These are phyloP conservation scores for Euglossa dilemma DNA, from an alignment of 1,140 invertebrate species.

Conservation along the genomic window DNA sequence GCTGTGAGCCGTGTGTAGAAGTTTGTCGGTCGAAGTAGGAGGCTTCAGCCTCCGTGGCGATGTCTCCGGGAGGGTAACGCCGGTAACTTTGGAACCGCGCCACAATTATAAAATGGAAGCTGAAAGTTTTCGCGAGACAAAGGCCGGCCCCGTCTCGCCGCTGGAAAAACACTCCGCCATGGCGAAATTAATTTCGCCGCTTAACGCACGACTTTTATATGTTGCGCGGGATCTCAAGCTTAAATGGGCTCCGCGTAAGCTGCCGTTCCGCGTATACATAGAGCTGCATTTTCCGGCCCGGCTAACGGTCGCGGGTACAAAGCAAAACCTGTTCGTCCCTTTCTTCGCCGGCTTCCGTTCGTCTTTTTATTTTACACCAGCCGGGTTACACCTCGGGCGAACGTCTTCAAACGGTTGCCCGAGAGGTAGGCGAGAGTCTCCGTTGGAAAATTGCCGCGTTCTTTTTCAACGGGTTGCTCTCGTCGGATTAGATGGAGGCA, in stretches of 20 bases:
- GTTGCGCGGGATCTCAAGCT: conserved; percentile 24
- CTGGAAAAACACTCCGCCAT: conserved; percentile 49
- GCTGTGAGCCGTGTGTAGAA: conserved; percentile 11
- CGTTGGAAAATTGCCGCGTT: background rate
- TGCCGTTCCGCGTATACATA: background rate
- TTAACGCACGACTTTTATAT: conserved; percentile 53
- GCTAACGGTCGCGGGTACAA: conserved; percentile 4
- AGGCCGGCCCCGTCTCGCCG: conserved; percentile 32
- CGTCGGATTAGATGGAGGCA: background rate
- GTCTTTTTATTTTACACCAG: conserved; percentile 8
- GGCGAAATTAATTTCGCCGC: conserved; percentile 62
- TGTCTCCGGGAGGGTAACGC: conserved; percentile 30
- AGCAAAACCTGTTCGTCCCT: conserved; percentile 7
- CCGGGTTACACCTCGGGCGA: background rate
- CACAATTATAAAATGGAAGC: conserved; percentile 74
- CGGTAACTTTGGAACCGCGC: conserved; percentile 63
- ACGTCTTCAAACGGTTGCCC: conserved; percentile 27
- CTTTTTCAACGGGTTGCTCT: background rate
- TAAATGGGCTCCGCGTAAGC: conserved; percentile 39
- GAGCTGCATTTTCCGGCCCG: background rate
- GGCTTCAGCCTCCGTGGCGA: background rate
- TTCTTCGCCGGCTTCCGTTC: conserved; percentile 16
- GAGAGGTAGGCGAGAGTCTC: background rate
- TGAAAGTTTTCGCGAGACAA: conserved; percentile 69
- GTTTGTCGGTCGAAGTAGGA: conserved; percentile 1